phyloP scores from a whole-genome alignment of 2,797 vertebrate species.

The Rhynchonycteris naso region DNA sequence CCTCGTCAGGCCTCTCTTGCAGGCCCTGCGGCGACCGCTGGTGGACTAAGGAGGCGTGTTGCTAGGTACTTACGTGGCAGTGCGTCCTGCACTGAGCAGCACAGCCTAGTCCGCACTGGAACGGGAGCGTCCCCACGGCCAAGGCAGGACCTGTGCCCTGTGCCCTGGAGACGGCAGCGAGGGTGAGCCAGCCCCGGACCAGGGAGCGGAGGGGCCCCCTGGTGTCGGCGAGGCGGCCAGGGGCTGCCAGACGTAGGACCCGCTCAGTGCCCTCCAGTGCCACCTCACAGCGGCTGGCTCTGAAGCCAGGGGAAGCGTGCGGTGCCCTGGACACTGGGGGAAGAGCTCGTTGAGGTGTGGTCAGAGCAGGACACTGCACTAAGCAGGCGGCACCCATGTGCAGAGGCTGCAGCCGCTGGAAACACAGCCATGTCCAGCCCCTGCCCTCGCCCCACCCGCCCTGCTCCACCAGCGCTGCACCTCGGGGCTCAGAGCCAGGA shows the following conservation, averaged over 20 bases:
- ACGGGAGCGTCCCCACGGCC: accelerated
- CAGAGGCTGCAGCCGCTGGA: no score
- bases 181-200: not conserved
- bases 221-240: accelerated
- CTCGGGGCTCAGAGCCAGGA: no score
- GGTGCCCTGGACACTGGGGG: not conserved
- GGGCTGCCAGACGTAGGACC: not conserved
- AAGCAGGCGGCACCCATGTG: not conserved
- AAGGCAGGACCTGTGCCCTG: not conserved
- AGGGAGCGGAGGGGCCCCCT: no score
- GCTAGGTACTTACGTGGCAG: not conserved
- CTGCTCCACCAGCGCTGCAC: no score
- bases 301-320: accelerated
- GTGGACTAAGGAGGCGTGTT: not conserved
- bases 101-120: not conserved
- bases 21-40: accelerated
- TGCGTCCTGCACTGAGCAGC: no score
- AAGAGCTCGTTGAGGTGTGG: not conserved
- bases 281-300: accelerated
- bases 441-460: no score
- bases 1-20: not conserved
- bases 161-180: accelerated
- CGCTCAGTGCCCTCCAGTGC: accelerated
- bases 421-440: no score
- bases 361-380: accelerated